These are phyloP conservation scores for Lordiphosa andalusiaca DNA, from an alignment of 2,888 invertebrate genomes.

Conservation along the genomic window DNA sequence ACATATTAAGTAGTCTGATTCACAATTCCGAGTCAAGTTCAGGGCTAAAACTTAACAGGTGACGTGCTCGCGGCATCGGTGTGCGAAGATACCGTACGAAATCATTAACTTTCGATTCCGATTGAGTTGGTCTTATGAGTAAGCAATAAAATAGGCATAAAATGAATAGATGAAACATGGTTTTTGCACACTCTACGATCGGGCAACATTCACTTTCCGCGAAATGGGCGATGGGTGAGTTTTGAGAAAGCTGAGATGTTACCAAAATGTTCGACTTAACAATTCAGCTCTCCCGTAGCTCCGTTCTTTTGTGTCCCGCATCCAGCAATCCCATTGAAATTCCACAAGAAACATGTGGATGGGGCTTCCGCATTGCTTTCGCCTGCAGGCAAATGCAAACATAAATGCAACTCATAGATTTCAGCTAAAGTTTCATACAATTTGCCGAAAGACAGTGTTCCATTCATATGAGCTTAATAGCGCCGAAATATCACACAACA, in stretches of 20 bases:
- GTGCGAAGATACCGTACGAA: slow-evolving; percentile 6
- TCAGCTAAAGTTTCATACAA: slow-evolving; percentile 8
- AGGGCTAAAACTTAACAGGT: slow-evolving; percentile 29
- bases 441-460: slow-evolving; percentile 32
- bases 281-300: not conserved
- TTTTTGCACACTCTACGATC: not conserved
- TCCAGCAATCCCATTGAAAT: slow-evolving; percentile 15
- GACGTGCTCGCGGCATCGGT: slow-evolving; percentile 15
- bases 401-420: slow-evolving; percentile 42
- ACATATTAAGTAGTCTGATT: slow-evolving; percentile 12
- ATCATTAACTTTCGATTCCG: slow-evolving; percentile 2
- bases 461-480: slow-evolving; percentile 58
- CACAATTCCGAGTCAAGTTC: slow-evolving; percentile 43
- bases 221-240: too few species aligned
- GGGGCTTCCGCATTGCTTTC: slow-evolving; percentile 48
- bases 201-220: not conserved
- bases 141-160: slow-evolving; percentile 1
- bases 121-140: slow-evolving; percentile 1
- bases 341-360: slow-evolving; percentile 37
- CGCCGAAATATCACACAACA: slow-evolving; percentile 36
- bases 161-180: not conserved
- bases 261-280: not conserved
- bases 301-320: not conserved
- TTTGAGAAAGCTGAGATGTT: not conserved
- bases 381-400: slow-evolving; percentile 10